Conservation (phyloP, 2,888 invertebrate species). For the Catocala sponsa region DNA sequence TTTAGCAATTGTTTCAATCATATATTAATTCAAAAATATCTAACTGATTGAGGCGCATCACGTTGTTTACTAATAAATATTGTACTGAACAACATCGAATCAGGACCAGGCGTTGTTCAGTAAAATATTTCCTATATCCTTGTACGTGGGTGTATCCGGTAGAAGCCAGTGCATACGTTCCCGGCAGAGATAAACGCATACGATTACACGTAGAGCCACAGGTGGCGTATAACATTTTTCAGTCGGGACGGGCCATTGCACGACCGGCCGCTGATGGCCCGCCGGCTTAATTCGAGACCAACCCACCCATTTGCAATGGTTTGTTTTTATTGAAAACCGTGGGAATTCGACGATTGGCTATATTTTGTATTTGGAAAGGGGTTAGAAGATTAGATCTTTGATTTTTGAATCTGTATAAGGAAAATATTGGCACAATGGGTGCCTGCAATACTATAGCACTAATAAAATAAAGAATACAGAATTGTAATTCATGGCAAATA, state of each 20-base stretch:
- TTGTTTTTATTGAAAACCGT: conserved; percentile 81
- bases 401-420: conserved; percentile 9
- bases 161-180: conserved; percentile 72
- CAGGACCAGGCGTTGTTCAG: neutral
- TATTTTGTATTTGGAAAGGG: conserved; percentile 55
- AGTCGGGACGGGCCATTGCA: conserved; percentile 71
- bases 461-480: neutral
- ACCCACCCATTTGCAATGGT: conserved; percentile 73
- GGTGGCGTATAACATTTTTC: conserved; percentile 88
- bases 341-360: conserved; percentile 60
- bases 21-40: too few species aligned
- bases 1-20: too few species aligned
- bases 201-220: conserved; percentile 84
- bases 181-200: conserved; percentile 85
- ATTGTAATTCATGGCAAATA: too few species aligned
- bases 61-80: too few species aligned
- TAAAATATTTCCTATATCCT: conserved; percentile 55
- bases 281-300: conserved; percentile 78
- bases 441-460: neutral
- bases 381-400: conserved; percentile 23
- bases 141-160: conserved; percentile 51
- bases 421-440: neutral
- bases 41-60: too few species aligned
- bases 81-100: too few species aligned
- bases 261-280: conserved; percentile 58